Evolutionary conservation across 2,888 invertebrate genomes (phyloP).

Genomic region (Cryptus viduatorius): DNA sequence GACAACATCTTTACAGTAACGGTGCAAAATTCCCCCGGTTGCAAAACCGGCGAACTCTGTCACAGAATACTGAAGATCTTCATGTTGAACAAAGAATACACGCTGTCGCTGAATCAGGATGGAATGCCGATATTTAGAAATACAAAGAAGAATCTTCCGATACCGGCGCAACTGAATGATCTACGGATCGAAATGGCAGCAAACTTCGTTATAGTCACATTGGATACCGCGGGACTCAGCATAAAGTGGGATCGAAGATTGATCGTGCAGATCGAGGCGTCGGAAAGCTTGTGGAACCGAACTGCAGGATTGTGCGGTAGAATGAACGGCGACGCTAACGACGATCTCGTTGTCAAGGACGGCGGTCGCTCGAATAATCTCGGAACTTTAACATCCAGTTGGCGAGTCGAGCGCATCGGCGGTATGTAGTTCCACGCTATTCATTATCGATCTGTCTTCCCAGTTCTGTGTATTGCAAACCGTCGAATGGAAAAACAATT

Average conservation of each 20-base stretch:
- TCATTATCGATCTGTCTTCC: not conserved
- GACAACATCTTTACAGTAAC: conserved; percentile 91
- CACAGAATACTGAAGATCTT: conserved; percentile 87
- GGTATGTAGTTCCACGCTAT: conserved; percentile 80
- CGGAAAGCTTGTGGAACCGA: conserved; percentile 91
- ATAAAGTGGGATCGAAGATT: conserved; percentile 90
- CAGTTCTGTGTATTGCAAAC: too few species aligned
- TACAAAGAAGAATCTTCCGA: conserved; percentile 86
- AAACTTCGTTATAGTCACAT: conserved; percentile 89
- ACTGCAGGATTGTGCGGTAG: conserved; percentile 94
- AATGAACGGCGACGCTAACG: conserved; percentile 89
- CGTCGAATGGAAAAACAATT: not conserved
- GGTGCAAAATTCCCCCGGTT: conserved; percentile 86
- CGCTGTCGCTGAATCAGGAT: conserved; percentile 81
- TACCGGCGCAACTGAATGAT: conserved; percentile 91
- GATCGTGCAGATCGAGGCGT: conserved; percentile 89
- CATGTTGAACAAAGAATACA: conserved; percentile 90
- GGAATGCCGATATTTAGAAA: conserved; percentile 72
- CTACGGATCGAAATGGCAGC: conserved; percentile 91
- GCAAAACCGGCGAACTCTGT: conserved; percentile 86
- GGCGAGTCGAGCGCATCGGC: conserved; percentile 87
- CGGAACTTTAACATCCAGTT: conserved; percentile 87
- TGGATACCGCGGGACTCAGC: conserved; percentile 89
- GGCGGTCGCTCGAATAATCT: conserved; percentile 85
- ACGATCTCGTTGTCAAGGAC: conserved; percentile 89